A percentile compares a stretch with the other conserved stretches of the same genome.
These are phyloP conservation scores for Ardeotis arabs DNA, from an alignment of 2,113 vertebrate genomes.

Conservation along the genomic window DNA sequence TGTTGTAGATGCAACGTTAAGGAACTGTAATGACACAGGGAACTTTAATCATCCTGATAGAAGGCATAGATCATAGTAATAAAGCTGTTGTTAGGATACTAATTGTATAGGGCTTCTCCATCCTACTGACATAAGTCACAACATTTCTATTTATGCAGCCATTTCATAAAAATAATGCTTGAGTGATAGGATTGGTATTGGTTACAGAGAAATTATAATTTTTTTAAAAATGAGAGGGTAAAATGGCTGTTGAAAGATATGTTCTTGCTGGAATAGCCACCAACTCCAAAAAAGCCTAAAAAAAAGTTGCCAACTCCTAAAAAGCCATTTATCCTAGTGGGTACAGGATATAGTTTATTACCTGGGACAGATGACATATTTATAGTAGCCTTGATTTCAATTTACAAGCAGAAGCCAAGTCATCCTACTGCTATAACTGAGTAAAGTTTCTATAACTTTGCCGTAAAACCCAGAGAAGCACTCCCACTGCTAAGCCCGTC, in stretches of 20 bases:
- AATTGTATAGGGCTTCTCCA: constrained; percentile 33
- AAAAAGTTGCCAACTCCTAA: not conserved
- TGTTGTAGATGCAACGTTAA: constrained; percentile 26
- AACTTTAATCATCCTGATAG: constrained; percentile 49
- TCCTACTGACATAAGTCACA: not conserved
- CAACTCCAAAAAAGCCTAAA: not conserved
- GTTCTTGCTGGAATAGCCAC: constrained; percentile 10
- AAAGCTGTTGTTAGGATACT: constrained; percentile 59
- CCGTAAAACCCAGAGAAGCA: not conserved
- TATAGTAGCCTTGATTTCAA: not conserved
- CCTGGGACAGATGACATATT: not conserved
- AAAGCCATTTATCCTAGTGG: not conserved
- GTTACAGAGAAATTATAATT: not conserved
- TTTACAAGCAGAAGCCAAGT: not conserved
- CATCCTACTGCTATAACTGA: not conserved
- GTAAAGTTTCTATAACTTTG: not conserved
- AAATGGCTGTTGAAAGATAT: constrained; percentile 36
- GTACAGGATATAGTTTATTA: not conserved
- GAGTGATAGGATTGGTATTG: constrained; percentile 48
- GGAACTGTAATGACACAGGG: constrained; percentile 4
- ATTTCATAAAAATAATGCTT: constrained; percentile 58
- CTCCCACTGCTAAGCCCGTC: not conserved
- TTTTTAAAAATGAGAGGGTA: constrained; percentile 18
- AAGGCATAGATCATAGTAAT: constrained; percentile 51
- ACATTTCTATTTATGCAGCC: constrained; percentile 18